A percentile compares a stretch with the other conserved stretches of the same genome.
These are phyloP conservation scores for Amphipoea lucens DNA, from an alignment of 2,888 invertebrate genomes.

Conservation along the genomic window DNA sequence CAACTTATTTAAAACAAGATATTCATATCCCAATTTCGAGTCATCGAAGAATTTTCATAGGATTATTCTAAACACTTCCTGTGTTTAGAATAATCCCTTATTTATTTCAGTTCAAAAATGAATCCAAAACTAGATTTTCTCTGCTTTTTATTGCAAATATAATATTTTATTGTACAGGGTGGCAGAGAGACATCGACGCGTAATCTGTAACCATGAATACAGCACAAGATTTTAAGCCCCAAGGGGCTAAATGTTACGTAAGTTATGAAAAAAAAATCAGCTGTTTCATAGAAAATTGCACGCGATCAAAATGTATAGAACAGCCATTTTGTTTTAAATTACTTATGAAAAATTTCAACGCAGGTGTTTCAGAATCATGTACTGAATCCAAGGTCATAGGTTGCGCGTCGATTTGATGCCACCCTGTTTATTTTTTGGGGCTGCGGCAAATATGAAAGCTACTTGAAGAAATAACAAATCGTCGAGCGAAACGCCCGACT, in stretches of 20 bases:
- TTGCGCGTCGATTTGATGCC: not conserved
- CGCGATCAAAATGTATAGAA: not conserved
- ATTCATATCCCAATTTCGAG: slow-evolving; percentile 1
- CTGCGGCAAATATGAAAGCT: slow-evolving; percentile 49
- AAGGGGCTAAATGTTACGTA: not conserved
- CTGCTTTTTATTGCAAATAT: slow-evolving; percentile 48
- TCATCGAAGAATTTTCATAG: slow-evolving; percentile 7
- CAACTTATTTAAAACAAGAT: slow-evolving; percentile 28
- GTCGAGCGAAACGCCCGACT: slow-evolving; percentile 24
- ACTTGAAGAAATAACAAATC: slow-evolving; percentile 49
- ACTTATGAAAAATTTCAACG: not conserved
- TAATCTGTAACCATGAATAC: not conserved
- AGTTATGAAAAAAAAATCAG: not conserved
- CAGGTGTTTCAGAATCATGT: too few relatives aligned
- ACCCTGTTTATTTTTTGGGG: slow-evolving; percentile 1
- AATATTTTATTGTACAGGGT: slow-evolving; percentile 31
- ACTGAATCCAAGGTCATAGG: not conserved
- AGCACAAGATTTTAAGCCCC: not conserved
- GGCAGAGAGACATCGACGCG: not conserved
- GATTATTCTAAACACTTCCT: too few relatives aligned
- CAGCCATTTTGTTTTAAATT: not conserved
- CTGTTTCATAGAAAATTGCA: not conserved
- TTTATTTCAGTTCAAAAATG: slow-evolving; percentile 31
- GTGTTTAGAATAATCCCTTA: slow-evolving; percentile 48
- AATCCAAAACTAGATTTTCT: slow-evolving; percentile 16